Base-by-base conservation (phyloP, 2,797 vertebrate species). In the Acanthiza pusilla region DNA sequence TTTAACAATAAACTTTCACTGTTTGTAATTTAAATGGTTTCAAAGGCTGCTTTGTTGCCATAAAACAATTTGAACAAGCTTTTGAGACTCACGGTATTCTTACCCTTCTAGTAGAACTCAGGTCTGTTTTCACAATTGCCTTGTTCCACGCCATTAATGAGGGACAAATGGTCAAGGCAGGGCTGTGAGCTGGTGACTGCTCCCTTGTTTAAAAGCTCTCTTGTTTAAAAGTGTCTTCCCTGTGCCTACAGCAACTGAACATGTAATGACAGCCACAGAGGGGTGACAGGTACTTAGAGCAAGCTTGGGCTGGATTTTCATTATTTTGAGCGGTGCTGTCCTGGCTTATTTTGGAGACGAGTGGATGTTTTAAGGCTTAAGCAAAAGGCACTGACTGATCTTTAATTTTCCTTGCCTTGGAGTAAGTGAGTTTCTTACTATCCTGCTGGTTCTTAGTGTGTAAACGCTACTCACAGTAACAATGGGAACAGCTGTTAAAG, bases 1-100 rank as follows among this genome's bases (percentile, higher is more conserved):
- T 73, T 78, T 79, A 62, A 83, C 89, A 91, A 70, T 66, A 93
- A 92, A 85, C 72, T 83, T 92, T 77, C 84, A 51, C 61, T 88
- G 23, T 86, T 89, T 91, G 77, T 23, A 90, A 92, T 74, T 75
- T 53, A 84, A 92, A 91, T 45, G 0, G 43, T 86, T 86, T 89
- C 76, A 88, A 81, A 88, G 74, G 62, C 38, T 81, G 29, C 34
- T 89, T 91, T 11, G 3, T 72, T 78, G 58, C 82, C 76, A 76
- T 67, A 91, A 95, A 96, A 30, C 76, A 73, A 86, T 91, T 54
- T 50, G 48, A 88, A 78, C 10, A 34, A 86, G 74, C n/a, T 88
- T 91, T 86, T 55, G 34, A 77, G 54, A 23, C 61, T 71, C 51
- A 74, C 54, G 23, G 40, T 38, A 66, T 50, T 66, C 55, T 55